Percentiles rank a stretch among this genome's conserved stretches.
phyloP scores from a whole-genome alignment of 1,140 invertebrate genomes.

The Drosophila parvula region DNA sequence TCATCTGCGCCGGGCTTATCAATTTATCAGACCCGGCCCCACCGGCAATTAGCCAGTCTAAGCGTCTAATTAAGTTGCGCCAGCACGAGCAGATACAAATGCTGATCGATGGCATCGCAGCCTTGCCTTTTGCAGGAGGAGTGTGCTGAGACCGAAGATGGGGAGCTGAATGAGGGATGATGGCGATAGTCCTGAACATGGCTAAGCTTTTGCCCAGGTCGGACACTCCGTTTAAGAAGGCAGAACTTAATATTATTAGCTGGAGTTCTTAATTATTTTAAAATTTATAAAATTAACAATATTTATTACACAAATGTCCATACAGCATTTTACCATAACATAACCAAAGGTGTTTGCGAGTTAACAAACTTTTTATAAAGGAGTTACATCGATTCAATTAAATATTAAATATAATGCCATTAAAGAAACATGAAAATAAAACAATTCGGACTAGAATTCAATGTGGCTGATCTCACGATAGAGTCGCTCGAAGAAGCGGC shows the following conservation, averaged over 20 bases:
- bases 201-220: background rate
- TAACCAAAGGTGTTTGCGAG: background rate
- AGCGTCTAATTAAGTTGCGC: slow-evolving; percentile 80
- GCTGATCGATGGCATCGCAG: slow-evolving; percentile 62
- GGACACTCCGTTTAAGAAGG: background rate
- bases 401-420: slow-evolving; percentile 2
- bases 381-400: background rate
- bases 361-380: background rate
- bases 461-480: slow-evolving; percentile 24
- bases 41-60: slow-evolving; percentile 71
- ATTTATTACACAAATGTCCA: background rate
- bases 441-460: background rate
- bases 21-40: slow-evolving; percentile 64
- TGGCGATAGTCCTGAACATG: slow-evolving; percentile 12
- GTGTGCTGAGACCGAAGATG: background rate
- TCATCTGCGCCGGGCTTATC: slow-evolving; percentile 75
- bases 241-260: too few relatives aligned
- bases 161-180: background rate
- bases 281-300: background rate
- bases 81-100: slow-evolving; percentile 60
- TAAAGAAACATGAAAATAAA: slow-evolving; percentile 5
- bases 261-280: background rate
- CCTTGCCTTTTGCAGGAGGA: slow-evolving; percentile 8
- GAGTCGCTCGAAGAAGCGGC: slow-evolving; percentile 53
- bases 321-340: too few relatives aligned